Conservation (phyloP, 2,113 vertebrate species). For the Centropristis striata region DNA sequence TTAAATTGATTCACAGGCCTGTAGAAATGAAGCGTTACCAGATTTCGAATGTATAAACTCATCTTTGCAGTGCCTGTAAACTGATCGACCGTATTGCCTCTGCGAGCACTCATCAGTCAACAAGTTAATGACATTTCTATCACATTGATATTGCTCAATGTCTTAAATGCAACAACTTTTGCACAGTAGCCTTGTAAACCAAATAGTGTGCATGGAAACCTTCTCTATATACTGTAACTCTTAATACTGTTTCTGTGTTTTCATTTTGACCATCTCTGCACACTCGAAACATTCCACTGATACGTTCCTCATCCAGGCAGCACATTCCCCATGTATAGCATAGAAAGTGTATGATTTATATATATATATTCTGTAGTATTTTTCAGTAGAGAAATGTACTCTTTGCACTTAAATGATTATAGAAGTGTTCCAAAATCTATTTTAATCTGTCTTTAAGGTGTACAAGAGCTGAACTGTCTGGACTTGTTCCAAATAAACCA, state of each 20-base stretch:
- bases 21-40: slow-evolving; percentile 6
- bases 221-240: slow-evolving; percentile 1
- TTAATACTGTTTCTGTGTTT: not conserved
- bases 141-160: slow-evolving; percentile 45
- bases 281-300: slow-evolving; percentile 76
- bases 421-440: slow-evolving; percentile 61
- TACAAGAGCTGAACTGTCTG: slow-evolving; percentile 43
- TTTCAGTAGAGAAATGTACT: slow-evolving; percentile 61
- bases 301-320: slow-evolving; percentile 48
- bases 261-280: slow-evolving; percentile 31
- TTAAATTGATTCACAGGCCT: not conserved
- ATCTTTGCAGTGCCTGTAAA: slow-evolving; percentile 72
- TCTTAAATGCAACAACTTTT: slow-evolving; percentile 62
- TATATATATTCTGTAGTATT: slow-evolving; percentile 36
- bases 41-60: slow-evolving; percentile 48
- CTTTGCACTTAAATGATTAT: slow-evolving; percentile 69
- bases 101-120: slow-evolving; percentile 38
- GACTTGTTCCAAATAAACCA: slow-evolving; percentile 70
- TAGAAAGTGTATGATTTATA: slow-evolving; percentile 39
- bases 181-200: slow-evolving; percentile 72
- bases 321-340: slow-evolving; percentile 68
- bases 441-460: slow-evolving; percentile 57
- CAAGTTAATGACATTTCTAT: slow-evolving; percentile 35
- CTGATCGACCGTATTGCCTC: slow-evolving; percentile 59
- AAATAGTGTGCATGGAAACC: slow-evolving; percentile 71